A percentile compares a stretch with the other conserved stretches of the same genome.
Evolutionary conservation across 2,888 invertebrate genomes (phyloP).

Genomic region (Achlya flavicornis): DNA sequence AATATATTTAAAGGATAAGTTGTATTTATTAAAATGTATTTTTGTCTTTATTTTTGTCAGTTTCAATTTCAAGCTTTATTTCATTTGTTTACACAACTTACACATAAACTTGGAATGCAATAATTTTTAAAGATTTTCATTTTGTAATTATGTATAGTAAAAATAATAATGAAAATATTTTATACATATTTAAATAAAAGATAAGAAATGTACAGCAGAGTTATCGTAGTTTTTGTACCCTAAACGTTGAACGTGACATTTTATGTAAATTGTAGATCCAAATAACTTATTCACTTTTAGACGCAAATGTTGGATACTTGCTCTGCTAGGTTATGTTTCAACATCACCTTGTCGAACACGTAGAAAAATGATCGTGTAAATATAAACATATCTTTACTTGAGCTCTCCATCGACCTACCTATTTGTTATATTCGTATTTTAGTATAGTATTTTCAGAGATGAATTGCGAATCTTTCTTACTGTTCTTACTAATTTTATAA

Average conservation of each 20-base stretch:
- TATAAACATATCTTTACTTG: neutral
- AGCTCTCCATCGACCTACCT: neutral
- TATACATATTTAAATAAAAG: no score
- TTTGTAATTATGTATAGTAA: no score
- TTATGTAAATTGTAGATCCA: neutral
- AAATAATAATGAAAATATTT: no score
- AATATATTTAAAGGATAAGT: neutral
- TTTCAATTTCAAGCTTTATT: no score
- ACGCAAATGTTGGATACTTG: neutral
- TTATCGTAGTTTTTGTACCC: neutral
- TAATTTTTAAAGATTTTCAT: no score
- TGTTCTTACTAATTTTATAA: neutral
- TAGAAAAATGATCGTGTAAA: neutral
- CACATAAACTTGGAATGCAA: no score
- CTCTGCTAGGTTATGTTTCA: neutral
- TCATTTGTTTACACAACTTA: no score
- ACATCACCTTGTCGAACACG: neutral
- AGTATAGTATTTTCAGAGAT: no score
- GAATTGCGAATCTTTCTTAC: no score
- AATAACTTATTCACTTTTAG: neutral
- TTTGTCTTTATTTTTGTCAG: no score
- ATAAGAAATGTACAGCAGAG: no score
- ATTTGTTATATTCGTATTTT: neutral
- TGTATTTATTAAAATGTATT: neutral
- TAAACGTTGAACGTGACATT: neutral